Base-by-base conservation (phyloP, 2,113 vertebrate genomes). In the Hydrochoerus hydrochaeris region DNA sequence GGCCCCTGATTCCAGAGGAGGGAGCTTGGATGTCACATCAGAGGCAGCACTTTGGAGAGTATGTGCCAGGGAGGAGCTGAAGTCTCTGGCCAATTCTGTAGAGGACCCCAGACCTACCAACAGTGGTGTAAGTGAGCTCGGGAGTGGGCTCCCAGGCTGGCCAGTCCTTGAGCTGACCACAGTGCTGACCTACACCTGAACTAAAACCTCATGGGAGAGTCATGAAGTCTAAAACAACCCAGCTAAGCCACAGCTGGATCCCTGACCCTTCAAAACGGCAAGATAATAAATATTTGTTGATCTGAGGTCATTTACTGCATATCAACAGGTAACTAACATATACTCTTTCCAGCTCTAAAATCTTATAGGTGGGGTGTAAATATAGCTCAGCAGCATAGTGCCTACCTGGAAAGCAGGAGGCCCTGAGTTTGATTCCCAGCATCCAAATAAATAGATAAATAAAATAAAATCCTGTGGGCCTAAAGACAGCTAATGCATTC, bases 331-430 rank as follows among this genome's bases (percentile, higher is more conserved):
- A 49, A 92, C 24, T 32, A 46, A 63, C 20, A 69, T 10, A 52
- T 54, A 38, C 57, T 58, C 57, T 58, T 80, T 54, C 94, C 63
- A 54, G 3, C 84, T 90, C 90, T 88, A 60, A 91, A 88, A 91
- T 38, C 57, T 28, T 28, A 0, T 52, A 63, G 52, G 38, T 57
- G 54, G 54, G 4, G 4, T 19, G 17, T 14, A 54, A 19, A 57
- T 57, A 57, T 57, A 57, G 17, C 17, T 57, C 54, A 57, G 54
- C 54, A 57, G 54, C 4, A 5, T 17, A 57, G 54, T 57, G 54
- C 54, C 54, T 57, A 16, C 54, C 54, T 57, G 54, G 54, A 17
- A 57, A 57, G 54, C 17, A 54, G 54, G 54, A 57, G 54, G 54
- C 20, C 17, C 54, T 57, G 54, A 20, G 54, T 57, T 57, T 5